Percentiles rank a stretch among this genome's conserved stretches.
phyloP scores from a whole-genome alignment of 1,140 invertebrate genomes.

The Drosophila bocki region DNA sequence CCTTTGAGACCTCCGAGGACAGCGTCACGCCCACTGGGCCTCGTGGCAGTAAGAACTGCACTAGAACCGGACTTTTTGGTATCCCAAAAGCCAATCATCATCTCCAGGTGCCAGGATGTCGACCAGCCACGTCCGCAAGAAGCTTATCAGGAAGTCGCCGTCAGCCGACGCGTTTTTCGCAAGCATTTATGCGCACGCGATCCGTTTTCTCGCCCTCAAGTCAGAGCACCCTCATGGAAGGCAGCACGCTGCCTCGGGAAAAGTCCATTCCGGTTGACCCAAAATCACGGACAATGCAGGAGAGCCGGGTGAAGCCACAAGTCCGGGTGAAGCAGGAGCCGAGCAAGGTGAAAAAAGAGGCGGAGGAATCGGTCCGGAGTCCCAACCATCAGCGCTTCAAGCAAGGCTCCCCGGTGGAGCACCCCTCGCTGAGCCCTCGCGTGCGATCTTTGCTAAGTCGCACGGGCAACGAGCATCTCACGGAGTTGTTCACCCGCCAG shows the following conservation, averaged over 20 bases:
- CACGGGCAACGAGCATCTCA: slow-evolving; percentile 58
- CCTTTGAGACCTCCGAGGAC: slow-evolving; percentile 40
- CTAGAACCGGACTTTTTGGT: slow-evolving; percentile 4
- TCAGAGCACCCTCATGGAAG: slow-evolving; percentile 28
- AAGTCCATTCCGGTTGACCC: background rate
- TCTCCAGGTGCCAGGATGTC: slow-evolving; percentile 16
- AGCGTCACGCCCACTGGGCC: slow-evolving; percentile 12
- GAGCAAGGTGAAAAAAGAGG: background rate
- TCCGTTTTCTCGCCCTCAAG: slow-evolving; percentile 61
- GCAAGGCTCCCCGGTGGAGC: slow-evolving; percentile 58
- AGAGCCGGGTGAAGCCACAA: slow-evolving; percentile 2
- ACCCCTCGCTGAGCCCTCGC: slow-evolving; percentile 51
- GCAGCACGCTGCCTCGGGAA: background rate
- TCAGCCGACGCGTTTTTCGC: slow-evolving; percentile 36
- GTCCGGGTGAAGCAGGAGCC: background rate
- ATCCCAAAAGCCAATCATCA: slow-evolving; percentile 9
- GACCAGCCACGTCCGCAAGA: background rate
- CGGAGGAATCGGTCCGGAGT: background rate
- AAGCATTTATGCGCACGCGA: slow-evolving; percentile 54
- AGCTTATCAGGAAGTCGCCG: background rate
- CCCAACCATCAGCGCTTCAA: slow-evolving; percentile 38
- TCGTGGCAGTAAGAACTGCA: background rate
- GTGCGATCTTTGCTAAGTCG: slow-evolving; percentile 55
- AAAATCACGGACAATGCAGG: background rate
- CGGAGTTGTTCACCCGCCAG: slow-evolving; percentile 62